Percentiles rank a stretch among this genome's conserved stretches.
Conservation (phyloP, 2,797 vertebrate species). For the Diplodus puntazzo region DNA sequence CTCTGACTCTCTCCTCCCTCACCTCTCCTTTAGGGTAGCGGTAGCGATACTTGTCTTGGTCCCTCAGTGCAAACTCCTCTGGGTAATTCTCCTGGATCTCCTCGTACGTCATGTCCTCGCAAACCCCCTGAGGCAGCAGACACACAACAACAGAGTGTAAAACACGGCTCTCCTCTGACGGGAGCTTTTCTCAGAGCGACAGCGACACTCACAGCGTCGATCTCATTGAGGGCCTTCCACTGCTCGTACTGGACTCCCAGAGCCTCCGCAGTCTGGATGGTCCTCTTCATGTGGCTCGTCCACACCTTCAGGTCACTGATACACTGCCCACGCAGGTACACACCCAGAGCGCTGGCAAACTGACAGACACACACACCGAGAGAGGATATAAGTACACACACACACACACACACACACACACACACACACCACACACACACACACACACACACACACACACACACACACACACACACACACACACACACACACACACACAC, state of each 20-base stretch:
- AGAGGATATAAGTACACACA: background rate
- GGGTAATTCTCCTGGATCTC: conserved; percentile 91
- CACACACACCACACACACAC: no score
- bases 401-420: background rate
- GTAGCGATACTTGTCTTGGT: conserved; percentile 95
- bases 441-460: background rate
- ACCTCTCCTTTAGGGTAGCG: conserved; percentile 96
- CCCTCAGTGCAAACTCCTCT: conserved; percentile 92
- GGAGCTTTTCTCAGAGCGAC: background rate
- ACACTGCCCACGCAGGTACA: conserved; percentile 87
- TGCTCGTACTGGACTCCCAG: conserved; percentile 91
- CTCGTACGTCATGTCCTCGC: conserved; percentile 94
- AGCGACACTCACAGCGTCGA: conserved; percentile 88
- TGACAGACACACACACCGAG: conserved; percentile 51
- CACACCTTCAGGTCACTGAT: conserved; percentile 92
- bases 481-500: background rate
- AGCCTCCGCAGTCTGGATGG: conserved; percentile 92
- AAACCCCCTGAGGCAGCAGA: conserved; percentile 85
- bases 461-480: background rate
- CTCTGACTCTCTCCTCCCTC: conserved; percentile 50
- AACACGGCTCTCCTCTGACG: background rate
- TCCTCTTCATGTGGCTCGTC: conserved; percentile 95
- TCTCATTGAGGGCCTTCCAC: conserved; percentile 95
- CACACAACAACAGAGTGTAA: background rate
- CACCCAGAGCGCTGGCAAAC: conserved; percentile 87